Evolutionary conservation across 2,113 vertebrate genomes (phyloP), one percentile per base, ranked within the genome.

Genomic region (Atherinomorus stipes): DNA sequence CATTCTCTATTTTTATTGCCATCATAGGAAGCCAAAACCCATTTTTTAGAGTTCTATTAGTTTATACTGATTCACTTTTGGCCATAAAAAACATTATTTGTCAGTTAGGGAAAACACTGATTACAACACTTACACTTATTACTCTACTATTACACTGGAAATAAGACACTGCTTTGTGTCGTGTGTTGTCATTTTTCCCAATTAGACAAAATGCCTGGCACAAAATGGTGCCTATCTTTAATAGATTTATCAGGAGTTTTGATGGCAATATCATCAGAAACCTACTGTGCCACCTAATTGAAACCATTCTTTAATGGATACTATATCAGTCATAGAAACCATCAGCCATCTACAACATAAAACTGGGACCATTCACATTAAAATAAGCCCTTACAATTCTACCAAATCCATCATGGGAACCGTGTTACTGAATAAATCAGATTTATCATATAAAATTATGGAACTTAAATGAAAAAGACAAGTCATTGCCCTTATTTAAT

Each of bases 1-100:
- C 34, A 4, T 37, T 73, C 62, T 84, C 66, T 74, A 71, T 75
- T 72, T 86, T 81, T 79, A 72, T 78, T 59, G 64, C 73, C 63
- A 34, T 65, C 80, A 74, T 51, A 45, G 69, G 52, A 76, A 63
- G 26, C 62, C 10, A 80, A 78, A 75, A 42, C 13, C 0, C 4
- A 1, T 63, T 69, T 85, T 28, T 28, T 28, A n/a, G 2, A 81
- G 62, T 18, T 1, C 42, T 26, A 19, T 4, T 5, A 4, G 37
- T 54, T 77, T 63, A 9, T 34, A 44, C 18, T 16, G 16, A 22
- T 26, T n/a, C 61, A 40, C 64, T 21, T 62, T 63, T 31, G 62
- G 61, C 11, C 54, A 37, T 28, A 28, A 7, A 45, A 19, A 63
- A 40, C 26, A 28, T 18, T 15, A 16, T 67, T 54, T 68, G 21